Evolutionary conservation across 2,888 invertebrate genomes (phyloP).

Genomic region (Hirtodrosophila trivittata): DNA sequence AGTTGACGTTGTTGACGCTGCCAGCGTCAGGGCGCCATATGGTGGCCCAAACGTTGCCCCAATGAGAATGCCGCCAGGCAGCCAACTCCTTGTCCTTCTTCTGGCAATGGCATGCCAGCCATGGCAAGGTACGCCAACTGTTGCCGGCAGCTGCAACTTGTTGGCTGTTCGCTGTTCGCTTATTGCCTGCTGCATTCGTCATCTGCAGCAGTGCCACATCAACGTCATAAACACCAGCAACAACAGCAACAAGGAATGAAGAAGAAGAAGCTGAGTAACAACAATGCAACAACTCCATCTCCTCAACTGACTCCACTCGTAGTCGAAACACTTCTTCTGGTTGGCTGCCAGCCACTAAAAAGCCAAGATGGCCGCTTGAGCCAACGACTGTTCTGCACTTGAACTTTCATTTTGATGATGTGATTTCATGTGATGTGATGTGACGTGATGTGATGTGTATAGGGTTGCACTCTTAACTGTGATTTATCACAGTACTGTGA

Average conservation of each 20-base stretch:
- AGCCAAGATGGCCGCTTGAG: slow-evolving; percentile 73
- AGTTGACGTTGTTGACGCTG: slow-evolving; percentile 22
- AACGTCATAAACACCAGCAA: slow-evolving; percentile 62
- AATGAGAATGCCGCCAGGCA: slow-evolving; percentile 57
- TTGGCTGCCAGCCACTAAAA: slow-evolving; percentile 61
- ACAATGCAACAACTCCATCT: slow-evolving; percentile 36
- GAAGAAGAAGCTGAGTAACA: too few relatives aligned
- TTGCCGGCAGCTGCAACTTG: slow-evolving; percentile 70
- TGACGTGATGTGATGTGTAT: slow-evolving; percentile 4
- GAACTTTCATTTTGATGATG: slow-evolving; percentile 59
- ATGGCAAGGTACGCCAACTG: slow-evolving; percentile 55
- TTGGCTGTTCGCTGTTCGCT: slow-evolving; percentile 39
- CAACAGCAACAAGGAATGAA: slow-evolving; percentile 28
- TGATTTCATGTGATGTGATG: slow-evolving; percentile 10
- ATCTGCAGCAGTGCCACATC: slow-evolving; percentile 59
- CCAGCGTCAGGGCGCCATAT: slow-evolving; percentile 43
- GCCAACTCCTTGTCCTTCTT: slow-evolving; percentile 44
- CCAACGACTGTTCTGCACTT: slow-evolving; percentile 60
- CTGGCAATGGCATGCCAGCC: slow-evolving; percentile 37
- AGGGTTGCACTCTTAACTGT: slow-evolving; percentile 10
- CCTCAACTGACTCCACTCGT: slow-evolving; percentile 12
- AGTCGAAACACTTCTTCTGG: slow-evolving; percentile 60
- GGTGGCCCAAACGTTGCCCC: slow-evolving; percentile 51
- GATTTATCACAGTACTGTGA: slow-evolving; percentile 4
- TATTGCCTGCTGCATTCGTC: slow-evolving; percentile 43